A percentile compares a stretch with the other conserved stretches of the same genome.
These are phyloP conservation scores for Mythimna albipuncta DNA, from an alignment of 2,888 invertebrate species.

Conservation along the genomic window DNA sequence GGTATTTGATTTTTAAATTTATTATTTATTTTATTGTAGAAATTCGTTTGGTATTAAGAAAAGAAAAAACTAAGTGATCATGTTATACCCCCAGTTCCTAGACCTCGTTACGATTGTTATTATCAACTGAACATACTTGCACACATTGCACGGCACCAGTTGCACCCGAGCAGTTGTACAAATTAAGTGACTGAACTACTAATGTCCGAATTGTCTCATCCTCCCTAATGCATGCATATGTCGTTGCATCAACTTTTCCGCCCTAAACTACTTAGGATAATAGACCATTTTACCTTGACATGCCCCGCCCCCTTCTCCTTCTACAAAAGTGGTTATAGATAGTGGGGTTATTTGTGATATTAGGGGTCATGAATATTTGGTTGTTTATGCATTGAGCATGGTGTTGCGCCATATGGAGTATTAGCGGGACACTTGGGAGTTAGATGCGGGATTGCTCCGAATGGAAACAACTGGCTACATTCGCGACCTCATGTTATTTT, in stretches of 20 bases:
- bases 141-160: slow-evolving; percentile 31
- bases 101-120: slow-evolving; percentile 24
- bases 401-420: slow-evolving; percentile 89
- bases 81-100: not conserved
- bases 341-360: slow-evolving; percentile 35
- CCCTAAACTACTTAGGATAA: slow-evolving; percentile 84
- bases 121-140: slow-evolving; percentile 23
- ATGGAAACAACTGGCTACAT: slow-evolving; percentile 88
- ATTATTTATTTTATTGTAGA: too few species aligned
- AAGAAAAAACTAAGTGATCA: not conserved
- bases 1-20: too few species aligned
- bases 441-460: slow-evolving; percentile 81
- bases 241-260: slow-evolving; percentile 86
- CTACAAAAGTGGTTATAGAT: slow-evolving; percentile 12
- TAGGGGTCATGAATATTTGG: slow-evolving; percentile 74
- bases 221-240: slow-evolving; percentile 90
- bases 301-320: slow-evolving; percentile 47
- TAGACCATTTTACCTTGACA: slow-evolving; percentile 72
- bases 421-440: slow-evolving; percentile 89
- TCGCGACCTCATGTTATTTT: slow-evolving; percentile 64
- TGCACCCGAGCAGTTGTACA: slow-evolving; percentile 80
- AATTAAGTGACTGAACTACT: slow-evolving; percentile 81
- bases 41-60: not conserved
- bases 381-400: slow-evolving; percentile 81
- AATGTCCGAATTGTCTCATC: slow-evolving; percentile 86